Percentiles rank a stretch among this genome's conserved stretches.
phyloP scores from a whole-genome alignment of 1,140 invertebrate genomes.

The Geopemphigus sp. region DNA sequence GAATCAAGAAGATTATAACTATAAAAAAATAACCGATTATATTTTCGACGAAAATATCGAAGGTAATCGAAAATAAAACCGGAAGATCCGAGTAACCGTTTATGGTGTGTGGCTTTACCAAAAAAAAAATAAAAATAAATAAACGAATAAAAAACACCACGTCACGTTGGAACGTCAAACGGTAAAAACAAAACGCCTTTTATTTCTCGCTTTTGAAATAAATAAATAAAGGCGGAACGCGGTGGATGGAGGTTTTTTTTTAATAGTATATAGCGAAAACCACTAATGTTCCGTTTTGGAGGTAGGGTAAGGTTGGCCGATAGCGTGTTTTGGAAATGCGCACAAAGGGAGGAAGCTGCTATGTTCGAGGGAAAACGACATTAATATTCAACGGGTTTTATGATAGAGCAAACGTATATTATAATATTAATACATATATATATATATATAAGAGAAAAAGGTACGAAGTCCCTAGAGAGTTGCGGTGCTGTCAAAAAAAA shows the following conservation, averaged over 20 bases:
- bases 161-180: not conserved
- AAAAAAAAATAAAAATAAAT: too few species aligned
- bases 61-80: not conserved
- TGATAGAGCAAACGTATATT: not conserved
- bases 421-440: not conserved
- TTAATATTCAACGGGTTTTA: slow-evolving; percentile 35
- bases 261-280: not conserved
- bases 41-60: too few species aligned
- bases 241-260: not conserved
- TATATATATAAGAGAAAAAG: not conserved
- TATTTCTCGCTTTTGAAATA: not conserved
- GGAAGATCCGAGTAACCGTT: not conserved
- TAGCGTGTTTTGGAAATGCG: slow-evolving; percentile 11
- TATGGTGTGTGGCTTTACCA: not conserved
- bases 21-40: too few species aligned
- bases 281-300: slow-evolving; percentile 9
- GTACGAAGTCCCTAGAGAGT: slow-evolving; percentile 10
- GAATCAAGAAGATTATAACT: too few species aligned
- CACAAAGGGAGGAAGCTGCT: not conserved
- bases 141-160: not conserved
- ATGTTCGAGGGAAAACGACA: slow-evolving; percentile 6
- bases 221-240: slow-evolving; percentile 14
- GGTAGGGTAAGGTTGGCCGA: not conserved
- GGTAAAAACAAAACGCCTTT: not conserved
- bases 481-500: not conserved